Base-by-base conservation (phyloP, 1,140 invertebrate species). In the Atta cephalotes region DNA sequence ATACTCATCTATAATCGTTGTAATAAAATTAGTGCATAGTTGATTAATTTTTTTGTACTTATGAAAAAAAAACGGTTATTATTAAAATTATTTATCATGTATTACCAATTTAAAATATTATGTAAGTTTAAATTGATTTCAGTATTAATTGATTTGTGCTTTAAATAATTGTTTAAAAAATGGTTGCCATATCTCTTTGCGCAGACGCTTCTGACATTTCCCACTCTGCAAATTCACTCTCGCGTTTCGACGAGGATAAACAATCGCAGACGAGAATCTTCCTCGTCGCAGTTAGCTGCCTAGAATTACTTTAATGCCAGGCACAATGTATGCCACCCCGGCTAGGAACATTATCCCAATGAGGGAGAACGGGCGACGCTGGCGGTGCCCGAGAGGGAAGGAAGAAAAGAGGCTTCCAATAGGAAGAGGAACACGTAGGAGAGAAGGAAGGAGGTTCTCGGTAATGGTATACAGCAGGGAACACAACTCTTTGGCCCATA, bases 401-500 rank as follows among this genome's bases (percentile, higher is more conserved):
- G 51, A 63, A 53, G 66, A 82, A 82, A 85, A 76, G 68, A 87
- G 87, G 31, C 80, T 76, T 4, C 80, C 70, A 62, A 84, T 76
- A 84, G 86, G 51, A 84, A 74, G 72, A 76, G 80, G 65, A 80
- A 65, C 85, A 77, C 56, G 56, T 31, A 14, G 74, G 71, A 25
- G 45, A 70, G 82, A 53, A 70, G 74, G 79, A 63, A 68, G 81
- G 31, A 87, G 65, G 56, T 58, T 12, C 68, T 86, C 74, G 74
- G 87, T 89, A 92, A 92, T 89, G 81, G 91, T 91, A 84, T 71
- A 87, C 78, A 92, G 84, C 84, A 80, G 86, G 81, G 80, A 90
- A 87, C 82, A 87, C 84, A 93, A 93, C 93, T 94, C 92, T 93
- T 93, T 92, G 91, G 92, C 88, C 92, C 93, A 95, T 95, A 94